phyloP scores from a whole-genome alignment of 2,888 invertebrate genomes.

The Dasysyrphus albostriatus region DNA sequence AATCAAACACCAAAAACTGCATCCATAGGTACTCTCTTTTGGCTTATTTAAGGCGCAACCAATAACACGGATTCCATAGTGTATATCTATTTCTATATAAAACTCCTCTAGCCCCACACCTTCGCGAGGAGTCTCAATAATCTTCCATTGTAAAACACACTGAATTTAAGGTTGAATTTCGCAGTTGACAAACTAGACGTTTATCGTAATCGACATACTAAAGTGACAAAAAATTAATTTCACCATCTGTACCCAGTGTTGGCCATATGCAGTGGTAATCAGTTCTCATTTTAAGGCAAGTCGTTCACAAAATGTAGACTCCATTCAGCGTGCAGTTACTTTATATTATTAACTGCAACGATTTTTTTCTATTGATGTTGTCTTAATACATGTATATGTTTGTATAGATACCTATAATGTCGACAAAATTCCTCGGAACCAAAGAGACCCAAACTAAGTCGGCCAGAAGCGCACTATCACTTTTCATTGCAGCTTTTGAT shows the following conservation, averaged over 20 bases:
- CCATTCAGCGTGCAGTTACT: not conserved
- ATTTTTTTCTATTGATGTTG: conserved; percentile 24
- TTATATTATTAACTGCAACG: conserved; percentile 18
- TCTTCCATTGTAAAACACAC: not conserved
- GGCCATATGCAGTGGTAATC: conserved; percentile 66
- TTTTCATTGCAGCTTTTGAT: conserved; percentile 47
- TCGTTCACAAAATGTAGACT: conserved; percentile 39
- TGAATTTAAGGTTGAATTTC: conserved; percentile 7
- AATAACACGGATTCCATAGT: conserved; percentile 59
- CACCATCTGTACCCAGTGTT: conserved; percentile 76
- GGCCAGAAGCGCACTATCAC: conserved; percentile 52
- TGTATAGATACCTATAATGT: not conserved
- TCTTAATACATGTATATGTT: not conserved
- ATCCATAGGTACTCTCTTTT: conserved; percentile 7
- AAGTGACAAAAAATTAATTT: conserved; percentile 84
- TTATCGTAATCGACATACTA: conserved; percentile 76
- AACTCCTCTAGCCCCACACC: not conserved
- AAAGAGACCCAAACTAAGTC: conserved; percentile 2
- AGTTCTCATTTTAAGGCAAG: conserved; percentile 67
- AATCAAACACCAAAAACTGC: conserved; percentile 34
- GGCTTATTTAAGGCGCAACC: conserved; percentile 27
- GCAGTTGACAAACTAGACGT: conserved; percentile 39
- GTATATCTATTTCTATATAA: not conserved
- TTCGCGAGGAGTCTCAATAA: not conserved
- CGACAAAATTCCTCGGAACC: conserved; percentile 54